A percentile compares a stretch with the other conserved stretches of the same genome.
These are phyloP conservation scores for Megaceryle maxima DNA, from an alignment of 2,113 vertebrate species.

Conservation along the genomic window DNA sequence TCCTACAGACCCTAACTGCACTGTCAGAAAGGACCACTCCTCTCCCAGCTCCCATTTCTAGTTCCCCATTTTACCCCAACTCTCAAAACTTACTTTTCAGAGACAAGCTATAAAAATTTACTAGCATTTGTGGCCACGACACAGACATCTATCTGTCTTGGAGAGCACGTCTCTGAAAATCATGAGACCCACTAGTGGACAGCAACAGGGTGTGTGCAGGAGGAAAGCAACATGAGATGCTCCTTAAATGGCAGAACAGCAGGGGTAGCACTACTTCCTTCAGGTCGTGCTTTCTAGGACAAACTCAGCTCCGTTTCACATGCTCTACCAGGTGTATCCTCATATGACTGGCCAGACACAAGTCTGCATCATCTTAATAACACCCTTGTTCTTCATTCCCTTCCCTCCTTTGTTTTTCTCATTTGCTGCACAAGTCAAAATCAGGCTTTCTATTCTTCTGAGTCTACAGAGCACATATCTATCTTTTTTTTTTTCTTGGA, in stretches of 20 bases:
- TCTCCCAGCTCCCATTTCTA: neutral
- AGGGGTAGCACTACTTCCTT: neutral
- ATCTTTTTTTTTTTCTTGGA: neutral
- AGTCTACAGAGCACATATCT: neutral
- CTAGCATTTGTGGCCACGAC: accelerated
- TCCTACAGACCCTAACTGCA: neutral
- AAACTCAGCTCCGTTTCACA: neutral
- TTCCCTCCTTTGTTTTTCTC: neutral
- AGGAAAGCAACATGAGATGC: neutral
- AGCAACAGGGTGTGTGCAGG: neutral
- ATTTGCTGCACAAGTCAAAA: neutral
- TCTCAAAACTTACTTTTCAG: neutral
- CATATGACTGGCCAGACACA: neutral
- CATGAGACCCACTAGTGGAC: neutral
- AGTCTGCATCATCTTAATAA: neutral
- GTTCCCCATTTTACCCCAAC: neutral
- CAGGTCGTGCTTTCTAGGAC: neutral
- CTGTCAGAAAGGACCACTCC: neutral
- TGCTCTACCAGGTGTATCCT: neutral
- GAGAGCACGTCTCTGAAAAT: neutral
- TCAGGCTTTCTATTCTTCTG: neutral
- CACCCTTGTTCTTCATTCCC: neutral
- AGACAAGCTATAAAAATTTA: neutral
- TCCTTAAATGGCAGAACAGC: neutral
- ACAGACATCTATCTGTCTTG: neutral